Conservation (phyloP, 2,113 vertebrate species). For the Athene noctua region DNA sequence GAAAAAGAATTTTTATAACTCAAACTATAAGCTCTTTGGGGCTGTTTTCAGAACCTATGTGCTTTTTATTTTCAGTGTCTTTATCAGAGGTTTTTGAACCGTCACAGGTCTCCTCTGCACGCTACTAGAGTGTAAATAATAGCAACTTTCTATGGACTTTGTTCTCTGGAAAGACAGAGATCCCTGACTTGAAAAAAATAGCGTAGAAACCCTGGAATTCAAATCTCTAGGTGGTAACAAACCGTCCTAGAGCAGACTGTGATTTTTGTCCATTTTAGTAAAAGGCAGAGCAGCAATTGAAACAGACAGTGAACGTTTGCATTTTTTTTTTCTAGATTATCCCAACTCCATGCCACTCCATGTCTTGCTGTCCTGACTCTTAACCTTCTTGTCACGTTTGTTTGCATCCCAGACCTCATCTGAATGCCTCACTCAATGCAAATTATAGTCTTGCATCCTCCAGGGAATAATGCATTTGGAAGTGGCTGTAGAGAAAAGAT, state of each 20-base stretch:
- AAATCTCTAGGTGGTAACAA: not conserved
- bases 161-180: not conserved
- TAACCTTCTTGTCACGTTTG: conserved; percentile 42
- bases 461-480: not conserved
- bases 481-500: not conserved
- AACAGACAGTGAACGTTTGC: not conserved
- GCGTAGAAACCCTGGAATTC: conserved; percentile 15
- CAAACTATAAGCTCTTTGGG: conserved; percentile 15
- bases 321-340: not conserved
- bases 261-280: conserved; percentile 37
- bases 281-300: not conserved
- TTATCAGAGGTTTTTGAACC: conserved; percentile 39
- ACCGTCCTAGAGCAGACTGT: not conserved
- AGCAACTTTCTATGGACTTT: conserved; percentile 5
- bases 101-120: not conserved
- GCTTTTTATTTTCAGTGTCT: conserved; percentile 4
- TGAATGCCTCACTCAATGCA: conserved; percentile 12
- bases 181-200: conserved; percentile 3
- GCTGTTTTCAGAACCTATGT: not conserved
- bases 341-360: not conserved
- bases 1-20: conserved; percentile 22
- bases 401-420: conserved; percentile 43
- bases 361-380: conserved; percentile 15
- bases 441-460: conserved; percentile 24
- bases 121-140: conserved; percentile 14